Base-by-base conservation (phyloP, 2,113 vertebrate species). In the Eubucco bourcierii region DNA sequence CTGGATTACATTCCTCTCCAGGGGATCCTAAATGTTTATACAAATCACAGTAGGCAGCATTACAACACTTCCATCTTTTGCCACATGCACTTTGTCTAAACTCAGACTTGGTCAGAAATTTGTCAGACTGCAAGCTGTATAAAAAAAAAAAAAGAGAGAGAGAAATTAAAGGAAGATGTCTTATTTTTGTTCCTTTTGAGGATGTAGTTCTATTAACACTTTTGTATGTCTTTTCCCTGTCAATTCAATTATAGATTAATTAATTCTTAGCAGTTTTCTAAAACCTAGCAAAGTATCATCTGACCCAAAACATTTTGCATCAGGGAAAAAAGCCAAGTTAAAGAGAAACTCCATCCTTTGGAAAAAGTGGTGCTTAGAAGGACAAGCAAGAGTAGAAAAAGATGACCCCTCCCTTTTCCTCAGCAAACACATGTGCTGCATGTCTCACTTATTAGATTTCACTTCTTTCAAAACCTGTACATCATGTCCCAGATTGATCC, bases 1-100 rank as follows among this genome's bases (percentile, higher is more conserved):
- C 91, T 91, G 91, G 90, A 96, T 96, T 96, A 96, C 88, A 94
- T 92, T 84, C 44, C 82, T 94, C 95, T 90, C 93, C 91, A 86
- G 95, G 94, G 95, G 77, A 95, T 95, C 87, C 88, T 91, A 95
- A 96, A 94, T 94, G 87, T 96, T 96, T 94, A 95, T 76, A 95
- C 82, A 96, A 95, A 95, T 95, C 96, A 91, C 94, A 96, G 91
- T 91, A 94, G 93, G 94, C 91, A 96, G 91, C 87, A 93, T 91
- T 95, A 94, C 90, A 96, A 93, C 95, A 94, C 94, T 96, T 95
- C 91, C 95, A 96, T 90, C 87, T 96, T 96, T 78, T 94, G 91
- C 95, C 90, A 94, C 94, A 88, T 94, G 87, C 84, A 94, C 93
- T 94, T 94, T 88, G 91, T 95, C 95, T 96, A 94, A 91, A 94